These are phyloP conservation scores for Sesamia nonagrioides DNA, from an alignment of 1,140 invertebrate species.

Conservation along the genomic window DNA sequence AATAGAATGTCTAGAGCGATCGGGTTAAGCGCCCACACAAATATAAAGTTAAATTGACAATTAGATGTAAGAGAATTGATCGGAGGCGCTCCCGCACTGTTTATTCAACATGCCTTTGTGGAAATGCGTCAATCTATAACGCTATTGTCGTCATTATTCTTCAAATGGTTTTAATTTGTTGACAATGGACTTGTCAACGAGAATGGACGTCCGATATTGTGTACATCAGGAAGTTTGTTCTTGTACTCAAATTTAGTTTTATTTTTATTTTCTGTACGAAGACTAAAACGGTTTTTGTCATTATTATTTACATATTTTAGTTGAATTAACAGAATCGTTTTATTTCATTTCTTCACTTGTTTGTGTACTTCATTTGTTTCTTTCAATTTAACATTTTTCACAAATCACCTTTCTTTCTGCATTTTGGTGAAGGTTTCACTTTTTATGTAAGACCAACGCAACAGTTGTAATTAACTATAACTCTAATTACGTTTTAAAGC, in stretches of 20 bases:
- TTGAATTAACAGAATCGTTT: conserved; percentile 9
- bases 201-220: conserved; percentile 29
- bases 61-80: conserved; percentile 38
- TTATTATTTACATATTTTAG: conserved; percentile 1
- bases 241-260: not conserved
- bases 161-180: conserved; percentile 42
- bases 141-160: conserved; percentile 35
- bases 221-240: conserved; percentile 8
- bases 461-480: conserved; percentile 25
- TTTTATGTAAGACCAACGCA: conserved; percentile 9
- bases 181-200: conserved; percentile 31
- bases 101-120: conserved; percentile 17
- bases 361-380: conserved; percentile 28
- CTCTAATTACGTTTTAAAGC: not conserved
- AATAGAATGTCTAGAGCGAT: conserved; percentile 66
- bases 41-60: conserved; percentile 44
- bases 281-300: not conserved
- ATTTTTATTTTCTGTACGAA: not conserved
- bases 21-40: conserved; percentile 51
- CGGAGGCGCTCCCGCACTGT: conserved; percentile 2
- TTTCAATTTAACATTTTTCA: conserved; percentile 40
- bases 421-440: conserved; percentile 43
- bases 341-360: conserved; percentile 34
- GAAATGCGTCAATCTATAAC: conserved; percentile 28
- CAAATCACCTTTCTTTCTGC: conserved; percentile 37